These are phyloP conservation scores for Colaptes auratus DNA, from an alignment of 2,113 vertebrate genomes.

Conservation along the genomic window DNA sequence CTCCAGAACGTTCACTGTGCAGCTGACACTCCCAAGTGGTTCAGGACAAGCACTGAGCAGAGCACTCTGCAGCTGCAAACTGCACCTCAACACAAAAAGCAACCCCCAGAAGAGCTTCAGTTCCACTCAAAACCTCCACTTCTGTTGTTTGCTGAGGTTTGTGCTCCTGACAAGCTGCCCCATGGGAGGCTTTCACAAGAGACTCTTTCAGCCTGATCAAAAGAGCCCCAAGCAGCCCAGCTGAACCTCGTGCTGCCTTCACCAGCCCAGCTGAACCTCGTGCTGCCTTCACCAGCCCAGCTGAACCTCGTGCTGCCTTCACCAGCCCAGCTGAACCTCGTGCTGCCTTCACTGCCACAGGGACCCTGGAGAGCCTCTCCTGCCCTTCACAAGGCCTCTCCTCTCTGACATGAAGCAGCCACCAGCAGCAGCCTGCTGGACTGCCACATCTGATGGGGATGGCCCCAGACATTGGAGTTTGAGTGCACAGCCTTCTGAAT, in stretches of 20 bases:
- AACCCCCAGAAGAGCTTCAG: background rate
- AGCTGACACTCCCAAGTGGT: background rate
- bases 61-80: background rate
- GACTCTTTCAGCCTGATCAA: background rate
- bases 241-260: background rate
- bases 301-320: no score
- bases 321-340: background rate
- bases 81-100: background rate
- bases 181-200: background rate
- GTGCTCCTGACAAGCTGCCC: background rate
- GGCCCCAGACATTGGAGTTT: fast-evolving
- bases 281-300: constrained; percentile 14
- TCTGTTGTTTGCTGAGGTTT: background rate
- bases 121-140: background rate
- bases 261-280: background rate
- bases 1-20: background rate
- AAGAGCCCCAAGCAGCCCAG: background rate
- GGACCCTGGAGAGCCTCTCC: constrained; percentile 36
- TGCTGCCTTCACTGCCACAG: constrained; percentile 13
- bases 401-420: constrained; percentile 30
- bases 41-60: background rate
- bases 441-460: background rate
- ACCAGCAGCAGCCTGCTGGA: constrained; percentile 24
- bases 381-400: constrained; percentile 61
- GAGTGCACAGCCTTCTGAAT: no score